Base-by-base conservation (phyloP, 64 coral and sea anemone genomes). In the Pocillopora damicornis region DNA sequence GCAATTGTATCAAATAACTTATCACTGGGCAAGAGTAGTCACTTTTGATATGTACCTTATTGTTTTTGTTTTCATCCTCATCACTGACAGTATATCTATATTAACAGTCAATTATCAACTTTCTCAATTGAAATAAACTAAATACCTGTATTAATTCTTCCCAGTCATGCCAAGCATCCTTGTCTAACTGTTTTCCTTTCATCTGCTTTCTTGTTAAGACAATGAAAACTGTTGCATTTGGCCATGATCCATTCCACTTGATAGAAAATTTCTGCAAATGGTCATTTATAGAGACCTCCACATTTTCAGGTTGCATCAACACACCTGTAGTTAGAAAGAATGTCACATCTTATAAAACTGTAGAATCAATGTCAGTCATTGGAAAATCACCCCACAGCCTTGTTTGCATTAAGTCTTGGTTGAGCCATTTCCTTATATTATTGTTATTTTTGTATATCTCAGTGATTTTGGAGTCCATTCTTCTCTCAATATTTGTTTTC, bases 241-340 rank as follows among this genome's bases (percentile, higher is more conserved):
- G 36, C 64, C 63, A 71, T 0, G 37, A 58, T 25, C 63, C 81
- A 72, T 85, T 85, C 81, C 81, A 85, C 1, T 61, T 82, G 9
- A 82, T 38, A 0, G 18, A 25, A 42, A 71, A 71, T 13, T 71
- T 26, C 6, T 38, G 2, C 0, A 11, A 45, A 1, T 30, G 45
- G 11, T 68, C 67, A 1, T 83, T 83, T 51, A 30, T 16, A 7
- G 80, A 62, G 8, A 38, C 17, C 10, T 17, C 37, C 10, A 85
- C 81, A 57, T 72, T 72, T 15, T 57, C n/a, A 23, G 81, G 81
- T 13, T 22, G 51, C 64, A 72, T 85, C 12, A 85, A 72, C 15
- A 58, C 42, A 58, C 81, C 81, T 85, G 25, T 9, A 51, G 69
- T 17, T 57, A 58, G 5, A 67, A 42, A 35, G 13, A 15, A 63